Percentiles rank a stretch among this genome's conserved stretches.
Evolutionary conservation across 2,113 vertebrate genomes (phyloP).

Genomic region (Ophiodon elongatus): DNA sequence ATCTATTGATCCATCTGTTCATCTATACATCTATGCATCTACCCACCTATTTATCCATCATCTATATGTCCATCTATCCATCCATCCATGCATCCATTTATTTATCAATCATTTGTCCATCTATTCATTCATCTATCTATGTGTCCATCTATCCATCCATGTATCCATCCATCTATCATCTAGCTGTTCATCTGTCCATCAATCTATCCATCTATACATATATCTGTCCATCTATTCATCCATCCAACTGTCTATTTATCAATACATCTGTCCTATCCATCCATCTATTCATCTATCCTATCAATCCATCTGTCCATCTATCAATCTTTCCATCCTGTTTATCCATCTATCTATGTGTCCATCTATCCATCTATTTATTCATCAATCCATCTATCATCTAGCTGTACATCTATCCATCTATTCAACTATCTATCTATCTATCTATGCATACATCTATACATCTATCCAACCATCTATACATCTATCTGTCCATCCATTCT

Average conservation of each 20-base stretch:
- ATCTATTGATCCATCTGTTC: too few species aligned
- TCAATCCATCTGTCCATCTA: background rate
- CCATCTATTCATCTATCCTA: background rate
- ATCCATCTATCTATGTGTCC: background rate
- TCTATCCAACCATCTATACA: background rate
- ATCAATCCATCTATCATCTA: background rate
- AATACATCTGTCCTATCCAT: background rate
- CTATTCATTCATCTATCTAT: background rate
- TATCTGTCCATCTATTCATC: too few species aligned
- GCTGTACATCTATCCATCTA: too few species aligned
- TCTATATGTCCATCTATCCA: too few species aligned
- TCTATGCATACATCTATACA: background rate
- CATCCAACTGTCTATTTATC: background rate
- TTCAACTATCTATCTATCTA: background rate
- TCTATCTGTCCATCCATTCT: background rate
- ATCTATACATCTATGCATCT: too few species aligned
- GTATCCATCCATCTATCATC: background rate
- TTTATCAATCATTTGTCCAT: background rate
- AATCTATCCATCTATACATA: background rate
- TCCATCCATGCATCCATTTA: too few species aligned
- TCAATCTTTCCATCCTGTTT: too few species aligned
- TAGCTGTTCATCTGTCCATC: too few species aligned
- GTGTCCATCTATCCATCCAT: too few species aligned
- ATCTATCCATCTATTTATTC: background rate
- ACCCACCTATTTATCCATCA: background rate